phyloP scores from a whole-genome alignment of 2,888 invertebrate species.

The Clivina fossor region DNA sequence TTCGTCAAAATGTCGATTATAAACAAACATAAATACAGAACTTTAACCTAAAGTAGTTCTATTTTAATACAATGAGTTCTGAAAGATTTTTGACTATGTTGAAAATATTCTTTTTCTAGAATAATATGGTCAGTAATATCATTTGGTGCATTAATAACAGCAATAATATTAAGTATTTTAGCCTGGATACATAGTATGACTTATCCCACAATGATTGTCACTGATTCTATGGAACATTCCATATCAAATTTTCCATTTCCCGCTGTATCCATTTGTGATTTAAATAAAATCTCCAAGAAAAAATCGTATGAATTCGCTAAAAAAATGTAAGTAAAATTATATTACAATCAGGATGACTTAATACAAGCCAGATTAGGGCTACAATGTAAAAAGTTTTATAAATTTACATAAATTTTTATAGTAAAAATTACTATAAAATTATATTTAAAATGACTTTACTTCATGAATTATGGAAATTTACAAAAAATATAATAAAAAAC shows the following conservation, averaged over 20 bases:
- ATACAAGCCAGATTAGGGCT: too few species aligned
- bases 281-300: conserved; percentile 60
- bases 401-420: too few species aligned
- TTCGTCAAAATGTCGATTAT: too few species aligned
- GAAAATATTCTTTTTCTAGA: conserved; percentile 47
- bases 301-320: conserved; percentile 54
- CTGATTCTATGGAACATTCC: conserved; percentile 59
- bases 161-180: conserved; percentile 58
- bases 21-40: too few species aligned
- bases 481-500: too few species aligned
- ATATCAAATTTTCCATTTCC: conserved; percentile 70
- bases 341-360: too few species aligned
- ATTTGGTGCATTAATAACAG: conserved; percentile 56
- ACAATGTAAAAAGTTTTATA: too few species aligned
- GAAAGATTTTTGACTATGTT: not conserved
- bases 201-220: conserved; percentile 43
- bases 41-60: not conserved
- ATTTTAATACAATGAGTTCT: not conserved
- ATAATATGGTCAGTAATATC: conserved; percentile 62
- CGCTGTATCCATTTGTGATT: conserved; percentile 64
- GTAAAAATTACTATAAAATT: too few species aligned
- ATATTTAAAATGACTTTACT: too few species aligned
- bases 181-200: conserved; percentile 53
- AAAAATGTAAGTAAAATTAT: conserved; percentile 59
- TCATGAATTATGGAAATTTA: too few species aligned